A percentile compares a stretch with the other conserved stretches of the same genome.
Evolutionary conservation across 2,113 vertebrate genomes (phyloP).

Genomic region (Cepphus grylle): DNA sequence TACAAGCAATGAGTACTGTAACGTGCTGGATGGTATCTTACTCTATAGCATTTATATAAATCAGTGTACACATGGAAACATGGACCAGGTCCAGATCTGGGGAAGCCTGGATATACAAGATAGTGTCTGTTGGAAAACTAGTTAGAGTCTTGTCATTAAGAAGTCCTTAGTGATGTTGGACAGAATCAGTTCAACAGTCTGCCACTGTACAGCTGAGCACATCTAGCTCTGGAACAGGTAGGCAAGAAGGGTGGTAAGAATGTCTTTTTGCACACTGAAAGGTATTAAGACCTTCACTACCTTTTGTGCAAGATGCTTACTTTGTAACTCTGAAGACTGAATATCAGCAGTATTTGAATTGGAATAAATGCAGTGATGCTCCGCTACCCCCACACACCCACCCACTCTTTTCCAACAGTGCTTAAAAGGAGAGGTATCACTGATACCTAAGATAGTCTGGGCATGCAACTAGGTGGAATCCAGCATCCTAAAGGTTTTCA

Average conservation of each 20-base stretch:
- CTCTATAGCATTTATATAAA: neutral
- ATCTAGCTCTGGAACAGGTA: neutral
- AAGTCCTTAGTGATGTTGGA: neutral
- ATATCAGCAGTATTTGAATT: neutral
- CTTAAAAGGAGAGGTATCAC: neutral
- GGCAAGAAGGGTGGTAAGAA: neutral
- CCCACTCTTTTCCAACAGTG: neutral
- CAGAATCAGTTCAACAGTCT: neutral
- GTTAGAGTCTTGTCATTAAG: neutral
- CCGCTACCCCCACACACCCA: rapidly evolving
- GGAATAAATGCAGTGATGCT: neutral
- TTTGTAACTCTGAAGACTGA: neutral
- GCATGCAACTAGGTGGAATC: neutral
- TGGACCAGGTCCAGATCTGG: neutral
- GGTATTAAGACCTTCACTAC: neutral
- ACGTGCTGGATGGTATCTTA: rapidly evolving
- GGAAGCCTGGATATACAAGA: neutral
- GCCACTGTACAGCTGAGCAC: neutral
- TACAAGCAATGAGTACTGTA: neutral
- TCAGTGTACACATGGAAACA: neutral
- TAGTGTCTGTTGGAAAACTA: neutral
- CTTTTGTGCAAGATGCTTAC: neutral
- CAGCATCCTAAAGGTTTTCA: neutral
- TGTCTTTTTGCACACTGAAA: neutral
- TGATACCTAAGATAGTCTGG: neutral